Base-by-base conservation (phyloP, 2,113 vertebrate genomes). In the Miniopterus natalensis region DNA sequence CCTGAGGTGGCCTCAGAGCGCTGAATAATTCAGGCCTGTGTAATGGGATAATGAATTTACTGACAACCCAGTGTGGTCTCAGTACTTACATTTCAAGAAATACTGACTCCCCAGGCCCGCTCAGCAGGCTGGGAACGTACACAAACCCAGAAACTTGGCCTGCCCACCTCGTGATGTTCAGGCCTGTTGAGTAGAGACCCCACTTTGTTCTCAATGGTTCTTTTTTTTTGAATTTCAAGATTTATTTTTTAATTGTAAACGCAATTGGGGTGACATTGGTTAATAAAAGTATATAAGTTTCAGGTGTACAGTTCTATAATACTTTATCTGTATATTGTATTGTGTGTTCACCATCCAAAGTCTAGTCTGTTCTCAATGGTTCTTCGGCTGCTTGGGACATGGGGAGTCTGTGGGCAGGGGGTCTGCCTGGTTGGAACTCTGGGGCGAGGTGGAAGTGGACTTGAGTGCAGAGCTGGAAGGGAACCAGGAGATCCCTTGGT, bases 21-120 rank as follows among this genome's bases (percentile, higher is more conserved):
- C 99, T 99, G 98, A 99, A 99, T 99, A 99, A 99, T 99, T 99
- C 98, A 99, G 98, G 98, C 97, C 97, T 96, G 98, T 94, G 98
- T 98, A 98, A 98, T 98, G 98, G 98, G 98, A 99, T 99, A 99
- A 99, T 98, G 98, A 99, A 98, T 98, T 98, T 97, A 98, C 98
- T 98, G 98, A 98, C 98, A 98, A 95, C 97, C 97, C 97, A 88
- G 97, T 98, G 98, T 87, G 79, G 97, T 98, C 98, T 97, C 81
- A 88, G 95, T 98, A 97, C 97, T 98, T 98, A 97, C 87, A 95
- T 96, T 98, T 98, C 94, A 97, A 97, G 98, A 98, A 98, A 98
- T 98, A 98, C 97, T 94, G 97, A 98, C 97, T 98, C 92, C 94
- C 95, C 95, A 59, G 97, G 94, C 96, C 95, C 42, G n/a, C 94